Percentiles rank a stretch among this genome's conserved stretches.
These are phyloP conservation scores for Mionectes macconnelli DNA, from an alignment of 2,113 vertebrate species.

Conservation along the genomic window DNA sequence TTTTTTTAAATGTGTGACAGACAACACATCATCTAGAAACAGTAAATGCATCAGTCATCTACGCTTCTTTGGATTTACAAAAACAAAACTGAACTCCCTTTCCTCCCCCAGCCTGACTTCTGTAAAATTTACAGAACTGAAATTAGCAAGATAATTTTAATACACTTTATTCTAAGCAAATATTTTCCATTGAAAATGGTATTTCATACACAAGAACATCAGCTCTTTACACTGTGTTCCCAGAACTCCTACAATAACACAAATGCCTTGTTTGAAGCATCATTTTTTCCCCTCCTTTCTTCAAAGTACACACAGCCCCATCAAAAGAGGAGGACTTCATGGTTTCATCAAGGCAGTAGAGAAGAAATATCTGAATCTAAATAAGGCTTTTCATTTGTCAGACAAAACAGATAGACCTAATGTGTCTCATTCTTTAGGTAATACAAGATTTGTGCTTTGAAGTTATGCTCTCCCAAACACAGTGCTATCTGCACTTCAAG, in stretches of 20 bases:
- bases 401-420: background rate
- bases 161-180: background rate
- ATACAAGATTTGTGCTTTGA: background rate
- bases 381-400: background rate
- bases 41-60: background rate
- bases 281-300: background rate
- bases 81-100: background rate
- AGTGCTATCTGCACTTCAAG: background rate
- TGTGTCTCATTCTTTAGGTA: background rate
- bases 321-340: background rate
- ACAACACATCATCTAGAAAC: background rate
- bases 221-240: background rate
- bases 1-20: background rate
- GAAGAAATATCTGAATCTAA: background rate
- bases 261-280: background rate
- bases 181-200: background rate
- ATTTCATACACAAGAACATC: background rate
- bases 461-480: background rate
- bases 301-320: background rate
- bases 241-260: background rate
- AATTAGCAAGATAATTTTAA: background rate
- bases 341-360: background rate
- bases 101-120: background rate
- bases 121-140: background rate
- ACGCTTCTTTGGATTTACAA: background rate